phyloP scores from a whole-genome alignment of 2,797 vertebrate species.

The Chaunax sp. region DNA sequence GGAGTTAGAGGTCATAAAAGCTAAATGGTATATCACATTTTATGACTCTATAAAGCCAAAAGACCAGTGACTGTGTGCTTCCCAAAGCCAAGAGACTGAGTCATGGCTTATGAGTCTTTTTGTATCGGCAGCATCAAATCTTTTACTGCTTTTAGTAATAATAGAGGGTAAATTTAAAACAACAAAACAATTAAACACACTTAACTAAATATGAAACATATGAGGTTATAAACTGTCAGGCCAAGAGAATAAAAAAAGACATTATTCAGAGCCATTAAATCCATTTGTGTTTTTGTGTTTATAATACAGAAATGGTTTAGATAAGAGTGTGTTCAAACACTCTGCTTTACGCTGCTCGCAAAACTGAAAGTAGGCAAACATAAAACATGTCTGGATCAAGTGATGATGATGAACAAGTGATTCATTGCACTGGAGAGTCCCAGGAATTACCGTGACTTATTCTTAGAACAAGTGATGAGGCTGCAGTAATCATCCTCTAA shows the following conservation, averaged over 20 bases:
- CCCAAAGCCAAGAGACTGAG: no score
- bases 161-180: background rate
- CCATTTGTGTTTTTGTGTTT: background rate
- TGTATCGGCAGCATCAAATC: background rate
- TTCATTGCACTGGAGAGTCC: conserved; percentile 27
- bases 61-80: no score
- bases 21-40: background rate
- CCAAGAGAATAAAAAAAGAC: no score
- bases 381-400: background rate
- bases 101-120: background rate
- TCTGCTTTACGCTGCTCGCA: no score
- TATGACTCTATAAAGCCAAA: background rate
- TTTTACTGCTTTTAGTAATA: background rate
- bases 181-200: background rate
- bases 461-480: fast-evolving
- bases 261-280: background rate
- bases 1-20: background rate
- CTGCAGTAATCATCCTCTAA: background rate
- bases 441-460: background rate
- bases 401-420: background rate
- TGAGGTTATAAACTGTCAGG: background rate
- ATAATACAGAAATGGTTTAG: no score
- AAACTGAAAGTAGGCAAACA: conserved; percentile 10
- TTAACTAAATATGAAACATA: no score
- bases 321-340: no score